Percentiles rank a stretch among this genome's conserved stretches.
Evolutionary conservation across 35 echinoderm and acorn worm genomes (phyloP).

Genomic region (Patiria miniata): DNA sequence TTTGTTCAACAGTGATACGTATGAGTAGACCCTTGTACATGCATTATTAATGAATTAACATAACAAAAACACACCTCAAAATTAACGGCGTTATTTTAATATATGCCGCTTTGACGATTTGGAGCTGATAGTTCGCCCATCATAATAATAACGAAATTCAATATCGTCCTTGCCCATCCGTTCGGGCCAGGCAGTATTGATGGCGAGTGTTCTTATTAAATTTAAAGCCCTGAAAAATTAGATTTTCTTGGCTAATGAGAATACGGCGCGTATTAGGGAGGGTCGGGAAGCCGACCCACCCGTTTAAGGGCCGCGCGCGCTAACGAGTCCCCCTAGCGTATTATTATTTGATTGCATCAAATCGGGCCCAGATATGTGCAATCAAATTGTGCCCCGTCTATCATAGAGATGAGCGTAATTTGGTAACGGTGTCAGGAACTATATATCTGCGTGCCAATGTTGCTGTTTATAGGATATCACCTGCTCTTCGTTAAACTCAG

Average conservation of each 20-base stretch:
- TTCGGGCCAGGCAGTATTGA: slow-evolving; percentile 14
- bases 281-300: neutral
- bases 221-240: slow-evolving; percentile 55
- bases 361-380: slow-evolving; percentile 42
- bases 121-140: slow-evolving; percentile 31
- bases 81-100: too few species aligned
- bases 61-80: too few species aligned
- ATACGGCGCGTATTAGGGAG: slow-evolving; percentile 36
- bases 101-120: slow-evolving; percentile 20
- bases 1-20: too few species aligned
- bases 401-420: slow-evolving; percentile 33
- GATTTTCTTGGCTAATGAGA: slow-evolving; percentile 53
- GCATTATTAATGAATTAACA: too few species aligned
- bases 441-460: slow-evolving; percentile 33
- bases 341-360: slow-evolving; percentile 43
- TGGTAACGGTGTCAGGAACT: slow-evolving; percentile 29
- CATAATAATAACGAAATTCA: slow-evolving; percentile 40
- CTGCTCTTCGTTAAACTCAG: neutral
- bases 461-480: neutral
- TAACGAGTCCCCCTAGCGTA: slow-evolving; percentile 8
- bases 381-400: slow-evolving; percentile 47
- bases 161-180: slow-evolving; percentile 32
- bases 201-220: slow-evolving; percentile 47
- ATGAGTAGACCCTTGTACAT: too few species aligned
- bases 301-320: slow-evolving; percentile 36